Percentiles rank a stretch among this genome's conserved stretches.
These are phyloP conservation scores for Hydrotaea cyrtoneurina DNA, from an alignment of 2,888 invertebrate genomes.

Conservation along the genomic window DNA sequence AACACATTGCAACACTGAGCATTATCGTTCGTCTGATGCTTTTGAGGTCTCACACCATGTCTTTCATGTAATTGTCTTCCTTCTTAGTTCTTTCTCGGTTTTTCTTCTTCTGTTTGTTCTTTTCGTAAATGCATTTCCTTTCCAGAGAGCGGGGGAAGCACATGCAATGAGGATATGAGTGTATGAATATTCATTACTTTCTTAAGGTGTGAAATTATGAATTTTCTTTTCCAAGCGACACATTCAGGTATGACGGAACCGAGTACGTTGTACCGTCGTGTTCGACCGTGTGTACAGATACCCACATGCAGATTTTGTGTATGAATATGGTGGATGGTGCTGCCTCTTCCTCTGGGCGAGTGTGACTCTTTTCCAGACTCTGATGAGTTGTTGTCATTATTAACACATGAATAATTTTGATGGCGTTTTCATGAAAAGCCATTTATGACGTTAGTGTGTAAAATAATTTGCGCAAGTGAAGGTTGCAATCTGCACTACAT, in stretches of 20 bases:
- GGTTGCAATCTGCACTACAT: not conserved
- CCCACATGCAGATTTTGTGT: too few species aligned
- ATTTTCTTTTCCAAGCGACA: constrained; percentile 1
- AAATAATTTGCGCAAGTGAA: not conserved
- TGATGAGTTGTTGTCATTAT: constrained; percentile 40
- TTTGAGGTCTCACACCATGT: constrained; percentile 40
- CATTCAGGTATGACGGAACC: not conserved
- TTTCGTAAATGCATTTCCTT: constrained; percentile 56
- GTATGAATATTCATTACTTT: constrained; percentile 63
- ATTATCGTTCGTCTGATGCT: constrained; percentile 24
- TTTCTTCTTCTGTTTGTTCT: constrained; percentile 25
- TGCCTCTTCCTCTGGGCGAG: not conserved
- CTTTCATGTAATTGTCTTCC: too few species aligned
- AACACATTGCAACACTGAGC: constrained; percentile 21
- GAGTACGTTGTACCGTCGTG: not conserved
- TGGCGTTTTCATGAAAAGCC: constrained; percentile 12
- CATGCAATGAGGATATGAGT: constrained; percentile 25
- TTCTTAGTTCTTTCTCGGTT: not conserved
- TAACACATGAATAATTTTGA: constrained; percentile 55
- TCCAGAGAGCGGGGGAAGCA: not conserved
- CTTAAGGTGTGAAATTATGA: constrained; percentile 64
- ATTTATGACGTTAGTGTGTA: not conserved
- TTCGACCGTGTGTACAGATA: too few species aligned
- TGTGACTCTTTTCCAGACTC: not conserved
- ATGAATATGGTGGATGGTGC: not conserved